Base-by-base conservation (phyloP, 1,140 invertebrate species). In the Tetramorium parvispinum region DNA sequence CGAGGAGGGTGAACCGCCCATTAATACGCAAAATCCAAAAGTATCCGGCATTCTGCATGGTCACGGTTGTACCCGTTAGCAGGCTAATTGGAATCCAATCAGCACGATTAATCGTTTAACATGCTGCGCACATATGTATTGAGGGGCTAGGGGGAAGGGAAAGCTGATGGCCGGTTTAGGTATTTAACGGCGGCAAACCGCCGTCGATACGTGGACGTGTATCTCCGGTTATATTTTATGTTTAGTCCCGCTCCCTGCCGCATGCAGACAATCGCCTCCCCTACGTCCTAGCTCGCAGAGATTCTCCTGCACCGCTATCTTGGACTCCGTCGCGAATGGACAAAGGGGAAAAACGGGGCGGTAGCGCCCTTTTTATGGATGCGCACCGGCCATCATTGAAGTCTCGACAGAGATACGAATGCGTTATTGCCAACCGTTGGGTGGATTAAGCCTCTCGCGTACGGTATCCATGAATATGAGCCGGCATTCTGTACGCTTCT, bases 41-140 rank as follows among this genome's bases (percentile, higher is more conserved):
- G 79, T 83, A 83, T 73, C 43, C 53, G 79, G 40, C 68, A 73
- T 46, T 75, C 68, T 81, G 51, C 83, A 86, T 82, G 71, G 81
- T 85, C 76, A 66, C 66, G 76, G 81, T 73, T 91, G 93, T 94
- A 37, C 53, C 53, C 92, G 91, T 91, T 91, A 89, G 90, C 93
- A 91, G 91, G 75, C 92, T 94, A 94, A 94, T 94, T 94, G 94
- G 87, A 94, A 94, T 94, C 93, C 93, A 94, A 94, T 94, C 91
- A 92, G 91, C 68, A 88, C 91, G 90, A 94, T 94, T 94, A 94
- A 94, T 94, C 91, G 93, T 87, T 92, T 91, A 92, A 93, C 91
- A 93, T 91, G 88, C 90, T 88, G 82, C 68, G 85, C 76, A 76
- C 87, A 32, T 32, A 86, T 66, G 57, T 76, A 89, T 68, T 71